Base-by-base conservation (phyloP, 2,797 vertebrate genomes). In the Spinibarbus caldwelli region DNA sequence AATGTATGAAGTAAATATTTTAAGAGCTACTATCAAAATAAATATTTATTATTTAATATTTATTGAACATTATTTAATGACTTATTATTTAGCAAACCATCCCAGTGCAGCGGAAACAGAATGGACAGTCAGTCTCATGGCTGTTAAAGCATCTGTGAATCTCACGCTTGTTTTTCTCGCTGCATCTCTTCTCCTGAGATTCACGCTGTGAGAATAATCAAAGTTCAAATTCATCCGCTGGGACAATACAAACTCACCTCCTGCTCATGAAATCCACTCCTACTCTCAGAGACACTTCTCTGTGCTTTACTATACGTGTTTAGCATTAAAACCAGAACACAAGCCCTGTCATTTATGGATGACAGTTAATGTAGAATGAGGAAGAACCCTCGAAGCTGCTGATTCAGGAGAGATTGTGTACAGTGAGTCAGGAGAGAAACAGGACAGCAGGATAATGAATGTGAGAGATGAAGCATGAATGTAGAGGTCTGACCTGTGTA, bases 401-500 rank as follows among this genome's bases (percentile, higher is more conserved):
- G 6, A 45, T 0, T 47, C n/a, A n/a, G n/a, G n/a, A n/a, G n/a
- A n/a, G n/a, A n/a, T n/a, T n/a, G n/a, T n/a, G n/a, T n/a, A n/a
- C n/a, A n/a, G n/a, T n/a, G n/a, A n/a, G n/a, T n/a, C 38, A 29
- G 34, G 29, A 6, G 1, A 45, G 9, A 43, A 52, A 19, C 10
- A 38, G 17, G 70, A 38, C n/a, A 15, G 29, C n/a, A n/a, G n/a
- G n/a, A n/a, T n/a, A n/a, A n/a, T 43, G 14, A 3, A 6, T n/a
- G 14, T 54, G 19, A 6, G 0, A 5, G 26, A 6, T 6, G 10
- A 19, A 4, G 0, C 2, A 10, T 26, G 23, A 14, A 4, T 19
- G 1, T 41, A 29, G 49, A 1, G 1, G n/a, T n/a, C 87, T 92
- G 92, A 97, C 98, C 96, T 99, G 98, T 36, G 96, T 95, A 90